These are phyloP conservation scores for Varanus komodoensis DNA, from an alignment of 2,113 vertebrate genomes.

Conservation along the genomic window DNA sequence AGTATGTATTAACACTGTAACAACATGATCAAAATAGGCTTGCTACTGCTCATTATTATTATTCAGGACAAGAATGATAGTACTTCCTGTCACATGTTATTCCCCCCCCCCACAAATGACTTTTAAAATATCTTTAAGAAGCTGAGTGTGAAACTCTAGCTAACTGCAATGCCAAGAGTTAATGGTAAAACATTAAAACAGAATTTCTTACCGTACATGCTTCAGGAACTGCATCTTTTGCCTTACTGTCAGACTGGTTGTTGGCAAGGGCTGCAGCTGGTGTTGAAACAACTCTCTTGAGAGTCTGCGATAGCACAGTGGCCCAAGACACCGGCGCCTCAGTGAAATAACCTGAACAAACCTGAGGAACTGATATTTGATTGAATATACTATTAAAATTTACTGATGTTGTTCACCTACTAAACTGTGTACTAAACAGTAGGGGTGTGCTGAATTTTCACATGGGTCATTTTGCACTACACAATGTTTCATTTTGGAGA, in stretches of 20 bases:
- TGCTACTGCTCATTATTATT: not conserved
- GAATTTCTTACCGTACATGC: slow-evolving; percentile 63
- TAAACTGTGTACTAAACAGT: not conserved
- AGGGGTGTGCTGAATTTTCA: not conserved
- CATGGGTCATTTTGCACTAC: not conserved
- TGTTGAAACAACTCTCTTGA: slow-evolving; percentile 63
- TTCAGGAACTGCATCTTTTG: slow-evolving; percentile 45
- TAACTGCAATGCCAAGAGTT: not conserved
- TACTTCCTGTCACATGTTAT: not conserved
- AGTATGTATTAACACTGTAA: no score
- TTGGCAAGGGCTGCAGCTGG: slow-evolving; percentile 51
- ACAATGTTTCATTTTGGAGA: not conserved
- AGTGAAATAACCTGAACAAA: slow-evolving; percentile 68
- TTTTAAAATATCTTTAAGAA: not conserved
- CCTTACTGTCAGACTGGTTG: slow-evolving; percentile 50
- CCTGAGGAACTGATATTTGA: slow-evolving; percentile 59
- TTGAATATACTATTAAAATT: slow-evolving; percentile 47
- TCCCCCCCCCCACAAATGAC: not conserved
- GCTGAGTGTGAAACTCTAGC: not conserved
- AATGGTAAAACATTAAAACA: not conserved
- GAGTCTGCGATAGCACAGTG: slow-evolving; percentile 62
- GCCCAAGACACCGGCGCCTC: slow-evolving; percentile 67
- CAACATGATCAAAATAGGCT: not conserved
- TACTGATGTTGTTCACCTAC: slow-evolving; percentile 29
- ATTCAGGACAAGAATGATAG: not conserved